Percentiles rank a stretch among this genome's conserved stretches.
These are phyloP conservation scores for Spisula subtruncata DNA, from an alignment of 2,888 invertebrate genomes.

Conservation along the genomic window DNA sequence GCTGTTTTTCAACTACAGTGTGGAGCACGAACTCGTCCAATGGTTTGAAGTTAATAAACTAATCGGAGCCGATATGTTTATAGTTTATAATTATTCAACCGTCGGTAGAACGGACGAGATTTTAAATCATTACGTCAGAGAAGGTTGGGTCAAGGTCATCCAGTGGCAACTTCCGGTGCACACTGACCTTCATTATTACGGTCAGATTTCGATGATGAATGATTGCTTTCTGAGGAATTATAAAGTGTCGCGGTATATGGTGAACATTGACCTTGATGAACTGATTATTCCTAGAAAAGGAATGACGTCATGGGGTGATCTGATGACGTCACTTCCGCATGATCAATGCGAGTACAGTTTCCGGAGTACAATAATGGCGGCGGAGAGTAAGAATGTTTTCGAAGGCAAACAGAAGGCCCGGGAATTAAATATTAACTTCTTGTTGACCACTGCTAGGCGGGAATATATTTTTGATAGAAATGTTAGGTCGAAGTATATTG, in stretches of 20 bases:
- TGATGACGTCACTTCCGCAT: slow-evolving; percentile 44
- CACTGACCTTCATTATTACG: slow-evolving; percentile 48
- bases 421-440: slow-evolving; percentile 41
- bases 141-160: slow-evolving; percentile 54
- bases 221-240: slow-evolving; percentile 53
- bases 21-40: slow-evolving; percentile 49
- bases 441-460: slow-evolving; percentile 32
- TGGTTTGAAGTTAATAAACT: slow-evolving; percentile 60
- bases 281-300: slow-evolving; percentile 55
- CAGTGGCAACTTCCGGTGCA: slow-evolving; percentile 50
- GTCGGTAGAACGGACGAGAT: slow-evolving; percentile 49
- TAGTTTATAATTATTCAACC: slow-evolving; percentile 50
- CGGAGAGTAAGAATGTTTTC: slow-evolving; percentile 42
- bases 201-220: slow-evolving; percentile 52
- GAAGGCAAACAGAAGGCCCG: slow-evolving; percentile 53
- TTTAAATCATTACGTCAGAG: slow-evolving; percentile 50
- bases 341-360: slow-evolving; percentile 53
- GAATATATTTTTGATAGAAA: slow-evolving; percentile 56
- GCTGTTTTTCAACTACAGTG: slow-evolving; percentile 49
- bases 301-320: background rate
- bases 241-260: slow-evolving; percentile 43
- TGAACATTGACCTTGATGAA: slow-evolving; percentile 57
- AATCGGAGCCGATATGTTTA: slow-evolving; percentile 46
- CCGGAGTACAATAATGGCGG: slow-evolving; percentile 42
- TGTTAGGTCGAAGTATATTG: slow-evolving; percentile 54